These are phyloP conservation scores for Dichetophora obliterata DNA, from an alignment of 2,888 invertebrate species.

Conservation along the genomic window DNA sequence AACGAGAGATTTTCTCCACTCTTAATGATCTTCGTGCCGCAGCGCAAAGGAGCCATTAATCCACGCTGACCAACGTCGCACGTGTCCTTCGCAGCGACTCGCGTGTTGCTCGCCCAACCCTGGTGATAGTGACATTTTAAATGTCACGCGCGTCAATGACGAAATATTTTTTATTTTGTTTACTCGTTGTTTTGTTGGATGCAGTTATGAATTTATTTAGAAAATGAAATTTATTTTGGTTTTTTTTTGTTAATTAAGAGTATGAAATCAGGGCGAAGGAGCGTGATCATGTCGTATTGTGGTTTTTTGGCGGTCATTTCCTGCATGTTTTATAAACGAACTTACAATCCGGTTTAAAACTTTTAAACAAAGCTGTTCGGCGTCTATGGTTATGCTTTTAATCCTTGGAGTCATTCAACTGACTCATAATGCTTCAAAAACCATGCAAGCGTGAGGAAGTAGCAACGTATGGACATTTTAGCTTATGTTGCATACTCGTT, in stretches of 20 bases:
- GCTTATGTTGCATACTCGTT: constrained; percentile 34
- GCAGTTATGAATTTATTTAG: constrained; percentile 1
- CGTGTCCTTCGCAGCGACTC: constrained; percentile 28
- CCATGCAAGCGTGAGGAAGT: constrained; percentile 14
- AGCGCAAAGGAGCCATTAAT: constrained; percentile 32
- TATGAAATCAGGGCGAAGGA: not conserved
- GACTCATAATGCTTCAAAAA: constrained; percentile 35
- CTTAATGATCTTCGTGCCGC: constrained; percentile 49
- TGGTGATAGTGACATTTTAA: constrained; percentile 38
- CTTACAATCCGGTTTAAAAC: not conserved
- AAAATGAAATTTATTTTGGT: not conserved
- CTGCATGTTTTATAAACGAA: not conserved
- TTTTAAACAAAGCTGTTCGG: not conserved
- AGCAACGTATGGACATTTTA: not conserved
- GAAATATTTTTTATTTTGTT: not conserved
- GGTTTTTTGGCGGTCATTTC: not conserved
- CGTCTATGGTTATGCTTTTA: not conserved
- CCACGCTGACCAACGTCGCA: constrained; percentile 24
- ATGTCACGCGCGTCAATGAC: constrained; percentile 43
- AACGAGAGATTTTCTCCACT: constrained; percentile 46
- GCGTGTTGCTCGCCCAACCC: not conserved
- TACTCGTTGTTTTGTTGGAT: not conserved
- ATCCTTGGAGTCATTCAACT: constrained; percentile 35
- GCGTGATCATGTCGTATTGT: not conserved
- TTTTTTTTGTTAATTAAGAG: not conserved